These are phyloP conservation scores for Norana najaformis DNA, from an alignment of 2,888 invertebrate species.

Conservation along the genomic window DNA sequence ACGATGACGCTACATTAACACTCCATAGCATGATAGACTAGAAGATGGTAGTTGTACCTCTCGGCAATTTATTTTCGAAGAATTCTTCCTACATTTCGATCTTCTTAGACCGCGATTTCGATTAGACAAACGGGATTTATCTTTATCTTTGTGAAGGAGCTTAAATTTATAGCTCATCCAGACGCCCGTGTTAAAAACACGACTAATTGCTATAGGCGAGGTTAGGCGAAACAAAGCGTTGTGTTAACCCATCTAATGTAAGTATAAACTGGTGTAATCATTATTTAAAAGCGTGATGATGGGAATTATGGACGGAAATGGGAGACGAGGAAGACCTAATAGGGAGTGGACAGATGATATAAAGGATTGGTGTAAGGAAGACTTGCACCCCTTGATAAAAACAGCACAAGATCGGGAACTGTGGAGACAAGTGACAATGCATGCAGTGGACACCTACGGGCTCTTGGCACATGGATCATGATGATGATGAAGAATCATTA, in stretches of 20 bases:
- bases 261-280: background rate
- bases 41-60: background rate
- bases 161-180: background rate
- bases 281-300: no score
- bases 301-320: no score
- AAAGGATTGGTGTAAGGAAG: no score
- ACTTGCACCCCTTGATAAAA: no score
- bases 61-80: background rate
- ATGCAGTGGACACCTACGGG: no score
- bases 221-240: background rate
- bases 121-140: background rate
- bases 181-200: background rate
- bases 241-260: background rate
- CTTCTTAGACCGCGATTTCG: background rate
- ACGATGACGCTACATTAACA: background rate
- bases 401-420: no score
- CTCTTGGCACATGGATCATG: no score
- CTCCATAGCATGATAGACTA: background rate
- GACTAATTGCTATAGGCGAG: background rate
- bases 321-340: no score
- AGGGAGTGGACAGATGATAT: no score
- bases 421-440: no score
- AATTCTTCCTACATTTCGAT: conserved; percentile 4
- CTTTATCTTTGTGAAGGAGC: background rate
- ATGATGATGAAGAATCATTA: no score